These are phyloP conservation scores for Geothlypis trichas DNA, from an alignment of 2,113 vertebrate species.

Conservation along the genomic window DNA sequence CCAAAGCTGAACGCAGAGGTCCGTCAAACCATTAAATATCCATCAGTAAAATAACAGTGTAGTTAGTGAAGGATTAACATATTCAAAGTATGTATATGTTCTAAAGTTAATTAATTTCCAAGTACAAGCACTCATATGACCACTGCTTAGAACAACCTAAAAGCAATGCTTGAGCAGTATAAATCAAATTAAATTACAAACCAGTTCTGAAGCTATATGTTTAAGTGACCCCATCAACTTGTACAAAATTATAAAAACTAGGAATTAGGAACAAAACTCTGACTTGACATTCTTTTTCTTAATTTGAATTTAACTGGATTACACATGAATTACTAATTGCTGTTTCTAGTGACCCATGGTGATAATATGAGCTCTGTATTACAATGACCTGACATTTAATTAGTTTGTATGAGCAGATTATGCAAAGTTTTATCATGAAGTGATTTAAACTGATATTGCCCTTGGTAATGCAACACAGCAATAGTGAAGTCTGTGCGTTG, in stretches of 20 bases:
- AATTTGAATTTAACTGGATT: conserved; percentile 71
- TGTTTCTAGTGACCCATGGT: conserved; percentile 70
- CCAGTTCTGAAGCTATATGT: not conserved
- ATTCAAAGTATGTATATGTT: conserved; percentile 7
- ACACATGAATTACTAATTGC: conserved; percentile 74
- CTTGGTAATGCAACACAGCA: not conserved
- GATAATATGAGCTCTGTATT: conserved; percentile 69
- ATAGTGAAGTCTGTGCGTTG: not conserved
- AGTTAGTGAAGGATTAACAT: conserved; percentile 17
- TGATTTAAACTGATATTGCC: conserved; percentile 60
- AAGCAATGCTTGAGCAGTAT: not conserved
- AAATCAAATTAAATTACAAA: conserved; percentile 34
- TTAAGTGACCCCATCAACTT: conserved; percentile 53
- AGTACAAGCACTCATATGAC: not conserved
- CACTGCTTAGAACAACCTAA: conserved; percentile 28
- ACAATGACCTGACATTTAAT: conserved; percentile 76
- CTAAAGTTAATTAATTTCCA: conserved; percentile 36
- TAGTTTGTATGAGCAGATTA: conserved; percentile 72
- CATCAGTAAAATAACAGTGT: not conserved
- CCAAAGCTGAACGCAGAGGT: not conserved
- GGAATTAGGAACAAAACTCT: conserved; percentile 67
- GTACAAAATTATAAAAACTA: conserved; percentile 49
- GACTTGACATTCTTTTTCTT: conserved; percentile 53
- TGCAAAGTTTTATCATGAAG: conserved; percentile 67
- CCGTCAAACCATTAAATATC: not conserved